Evolutionary conservation across 2,888 invertebrate species (phyloP).

Genomic region (Philereme transversata): DNA sequence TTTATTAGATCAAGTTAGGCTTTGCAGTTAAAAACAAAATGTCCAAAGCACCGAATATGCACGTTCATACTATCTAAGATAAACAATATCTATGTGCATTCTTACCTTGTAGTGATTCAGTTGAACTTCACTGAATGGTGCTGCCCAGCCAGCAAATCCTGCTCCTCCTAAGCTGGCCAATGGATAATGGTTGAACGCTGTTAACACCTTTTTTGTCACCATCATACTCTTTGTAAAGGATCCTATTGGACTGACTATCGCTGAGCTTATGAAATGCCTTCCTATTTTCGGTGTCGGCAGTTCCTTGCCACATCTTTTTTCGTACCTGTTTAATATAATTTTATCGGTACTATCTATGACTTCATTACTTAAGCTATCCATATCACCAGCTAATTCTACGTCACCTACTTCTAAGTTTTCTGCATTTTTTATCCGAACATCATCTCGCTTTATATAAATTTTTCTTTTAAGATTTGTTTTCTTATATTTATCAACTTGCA

Average conservation of each 20-base stretch:
- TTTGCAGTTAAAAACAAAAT: too few relatives aligned
- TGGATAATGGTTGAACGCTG: constrained; percentile 91
- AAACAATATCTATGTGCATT: too few relatives aligned
- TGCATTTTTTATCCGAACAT: constrained; percentile 62
- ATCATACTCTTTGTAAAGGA: constrained; percentile 90
- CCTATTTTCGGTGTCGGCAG: constrained; percentile 71
- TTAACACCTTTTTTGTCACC: constrained; percentile 85
- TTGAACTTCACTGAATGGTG: constrained; percentile 84
- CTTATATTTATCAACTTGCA: constrained; percentile 63
- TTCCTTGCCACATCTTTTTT: constrained; percentile 57
- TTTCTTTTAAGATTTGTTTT: constrained; percentile 52
- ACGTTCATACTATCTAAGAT: too few relatives aligned
- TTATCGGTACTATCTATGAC: constrained; percentile 54
- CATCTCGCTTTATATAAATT: constrained; percentile 71
- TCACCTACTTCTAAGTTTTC: constrained; percentile 55
- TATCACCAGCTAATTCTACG: constrained; percentile 61
- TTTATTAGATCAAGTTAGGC: too few relatives aligned
- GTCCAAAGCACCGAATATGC: too few relatives aligned
- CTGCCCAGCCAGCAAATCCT: constrained; percentile 81
- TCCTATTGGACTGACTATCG: constrained; percentile 84
- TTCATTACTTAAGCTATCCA: constrained; percentile 54
- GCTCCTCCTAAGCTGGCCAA: constrained; percentile 84
- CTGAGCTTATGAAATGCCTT: constrained; percentile 80
- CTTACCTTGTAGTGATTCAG: constrained; percentile 87
- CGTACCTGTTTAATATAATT: constrained; percentile 44